phyloP scores from a whole-genome alignment of 2,797 vertebrate genomes.

The Benthosema pterotum region DNA sequence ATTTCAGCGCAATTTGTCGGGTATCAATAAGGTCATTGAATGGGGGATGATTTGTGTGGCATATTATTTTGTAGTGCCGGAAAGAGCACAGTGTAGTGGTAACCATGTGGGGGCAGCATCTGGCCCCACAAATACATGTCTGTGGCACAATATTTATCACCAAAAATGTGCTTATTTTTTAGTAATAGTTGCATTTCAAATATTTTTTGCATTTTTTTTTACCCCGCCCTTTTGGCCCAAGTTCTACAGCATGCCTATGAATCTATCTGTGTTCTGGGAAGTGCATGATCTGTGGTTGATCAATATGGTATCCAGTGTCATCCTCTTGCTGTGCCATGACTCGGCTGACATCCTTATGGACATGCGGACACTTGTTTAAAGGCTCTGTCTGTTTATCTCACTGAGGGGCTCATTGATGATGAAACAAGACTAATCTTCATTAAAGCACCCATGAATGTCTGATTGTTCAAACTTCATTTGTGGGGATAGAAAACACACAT shows the following conservation, averaged over 20 bases:
- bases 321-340: constrained; percentile 26
- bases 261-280: constrained; percentile 67
- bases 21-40: constrained; percentile 61
- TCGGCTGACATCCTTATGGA: constrained; percentile 30
- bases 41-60: constrained; percentile 51
- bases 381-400: constrained; percentile 22
- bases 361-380: constrained; percentile 21
- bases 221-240: constrained; percentile 4
- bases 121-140: constrained; percentile 39
- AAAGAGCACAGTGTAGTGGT: constrained; percentile 27
- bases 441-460: no score
- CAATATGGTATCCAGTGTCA: constrained; percentile 56
- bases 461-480: no score
- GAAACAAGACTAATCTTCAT: no score
- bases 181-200: background rate
- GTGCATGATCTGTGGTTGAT: constrained; percentile 55
- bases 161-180: no score
- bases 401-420: constrained; percentile 15
- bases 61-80: constrained; percentile 40
- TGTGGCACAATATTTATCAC: constrained; percentile 9
- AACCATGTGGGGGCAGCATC: constrained; percentile 14
- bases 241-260: constrained; percentile 36
- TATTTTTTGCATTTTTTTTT: constrained; percentile 9
- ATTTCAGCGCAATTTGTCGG: constrained; percentile 60
- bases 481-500: no score